Evolutionary conservation across 2,797 vertebrate genomes (phyloP), one percentile per base, ranked within the genome.

Genomic region (Fratercula arctica): DNA sequence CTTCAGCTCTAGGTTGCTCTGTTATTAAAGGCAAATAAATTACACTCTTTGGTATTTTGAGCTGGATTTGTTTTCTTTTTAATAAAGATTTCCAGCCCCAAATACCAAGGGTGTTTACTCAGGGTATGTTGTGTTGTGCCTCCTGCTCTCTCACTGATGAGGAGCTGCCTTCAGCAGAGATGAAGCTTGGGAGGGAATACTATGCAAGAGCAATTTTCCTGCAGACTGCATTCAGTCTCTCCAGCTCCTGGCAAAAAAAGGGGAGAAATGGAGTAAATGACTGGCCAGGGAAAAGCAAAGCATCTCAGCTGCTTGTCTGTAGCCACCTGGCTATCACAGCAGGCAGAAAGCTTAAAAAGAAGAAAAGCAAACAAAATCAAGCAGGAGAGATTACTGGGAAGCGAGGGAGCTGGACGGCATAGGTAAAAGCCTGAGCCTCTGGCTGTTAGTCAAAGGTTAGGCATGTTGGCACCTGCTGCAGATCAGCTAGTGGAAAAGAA

Each of bases 381-480:
- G 28, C 43, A 85, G 41, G 10, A 77, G 23, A 56, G 5, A 5
- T 21, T 68, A 13, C 39, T 89, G 35, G 57, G 43, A 95, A 63
- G 16, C 9, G 31, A 76, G 33, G n/a, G 31, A 76, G 33, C 24
- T 63, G 39, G 16, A 66, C 16, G 16, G 41, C 53, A 41, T 4
- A 50, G 56, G 83, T 79, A 73, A 83, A 90, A 94, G 25, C n/a
- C 35, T 73, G 72, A 79, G 39, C 46, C 72, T 85, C 66, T 79
- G 63, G n/a, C 54, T 94, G 41, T 80, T 85, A 73, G 59, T 88
- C 85, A 93, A 56, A 94, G 59, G 51, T 63, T 67, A 80, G 88
- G 60, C 37, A 41, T 60, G 70, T 50, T 93, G 85, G 60, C 83
- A 94, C 90, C 91, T 95, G 90, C 11, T 3, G 60, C 67, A 60